Base-by-base conservation (phyloP, 1,140 invertebrate species). In the Microplitis mediator region DNA sequence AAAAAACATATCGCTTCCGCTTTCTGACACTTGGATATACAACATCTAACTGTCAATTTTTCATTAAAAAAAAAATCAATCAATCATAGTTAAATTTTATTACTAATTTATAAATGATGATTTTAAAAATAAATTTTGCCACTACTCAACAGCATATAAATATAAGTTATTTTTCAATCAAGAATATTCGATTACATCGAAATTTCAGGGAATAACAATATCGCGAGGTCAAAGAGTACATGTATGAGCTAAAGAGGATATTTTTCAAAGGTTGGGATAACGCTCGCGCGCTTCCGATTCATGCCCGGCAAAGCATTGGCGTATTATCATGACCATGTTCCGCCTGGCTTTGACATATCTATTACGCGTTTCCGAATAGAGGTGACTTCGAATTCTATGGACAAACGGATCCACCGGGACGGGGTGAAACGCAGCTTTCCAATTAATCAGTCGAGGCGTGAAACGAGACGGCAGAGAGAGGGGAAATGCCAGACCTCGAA, bases 401-500 rank as follows among this genome's bases (percentile, higher is more conserved):
- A 68, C 75, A 67, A 69, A 51, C 61, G 60, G 56, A 58, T 60
- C 34, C 50, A 14, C 23, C 56, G 54, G 56, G 63, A 60, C 50
- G 70, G 79, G 79, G 39, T 54, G 63, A 65, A 66, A 67, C 35
- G 71, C 52, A 36, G 64, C 64, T 61, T 64, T 86, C 79, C 82
- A 86, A 87, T 86, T 86, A 87, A 86, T 86, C 85, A 87, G 83
- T 74, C 82, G 78, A 76, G 81, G 82, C 82, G 85, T 82, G 82
- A 87, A 86, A 87, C 80, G 81, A 81, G 74, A 74, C 45, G 73
- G 73, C 45, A 54, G 32, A 45, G 54, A 60, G 63, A 62, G 56
- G 36, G 39, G 58, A 23, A 50, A 54, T 32, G 45, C 39, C 39
- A 61, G 50, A 69, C 31, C 64, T 45, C 35, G 76, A 72, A 77